These are phyloP conservation scores for Drosophila histrio DNA, from an alignment of 2,888 invertebrate genomes.

Conservation along the genomic window DNA sequence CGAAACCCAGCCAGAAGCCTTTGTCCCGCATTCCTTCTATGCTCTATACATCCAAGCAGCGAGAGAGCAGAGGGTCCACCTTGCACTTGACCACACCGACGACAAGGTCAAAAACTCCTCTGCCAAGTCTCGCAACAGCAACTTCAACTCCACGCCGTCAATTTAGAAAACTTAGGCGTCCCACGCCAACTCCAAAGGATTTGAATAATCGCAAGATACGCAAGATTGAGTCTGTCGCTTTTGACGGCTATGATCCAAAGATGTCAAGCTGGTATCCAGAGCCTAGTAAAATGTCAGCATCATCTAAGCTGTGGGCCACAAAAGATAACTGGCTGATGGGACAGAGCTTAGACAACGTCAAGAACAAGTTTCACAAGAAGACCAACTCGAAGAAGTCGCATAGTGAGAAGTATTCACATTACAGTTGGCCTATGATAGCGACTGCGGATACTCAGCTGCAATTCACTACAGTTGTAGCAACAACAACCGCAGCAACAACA, in stretches of 20 bases:
- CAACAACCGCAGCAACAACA: slow-evolving; percentile 13
- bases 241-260: not conserved
- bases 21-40: slow-evolving; percentile 25
- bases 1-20: slow-evolving; percentile 11
- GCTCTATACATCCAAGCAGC: slow-evolving; percentile 17
- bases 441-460: not conserved
- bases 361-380: slow-evolving; percentile 26
- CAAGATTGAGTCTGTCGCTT: slow-evolving; percentile 41
- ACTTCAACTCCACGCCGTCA: not conserved
- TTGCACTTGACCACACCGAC: not conserved
- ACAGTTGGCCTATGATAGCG: not conserved
- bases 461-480: slow-evolving; percentile 7
- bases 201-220: slow-evolving; percentile 59
- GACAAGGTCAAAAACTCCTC: not conserved
- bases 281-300: not conserved
- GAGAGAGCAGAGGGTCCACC: not conserved
- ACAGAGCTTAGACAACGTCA: slow-evolving; percentile 16
- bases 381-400: slow-evolving; percentile 26
- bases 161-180: slow-evolving; percentile 14
- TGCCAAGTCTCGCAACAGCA: not conserved
- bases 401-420: slow-evolving; percentile 12
- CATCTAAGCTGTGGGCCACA: slow-evolving; percentile 15
- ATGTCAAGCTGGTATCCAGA: not conserved
- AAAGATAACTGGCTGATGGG: slow-evolving; percentile 46
- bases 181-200: slow-evolving; percentile 36